phyloP scores from a whole-genome alignment of 1,140 invertebrate species.

The Cryptotermes secundus region DNA sequence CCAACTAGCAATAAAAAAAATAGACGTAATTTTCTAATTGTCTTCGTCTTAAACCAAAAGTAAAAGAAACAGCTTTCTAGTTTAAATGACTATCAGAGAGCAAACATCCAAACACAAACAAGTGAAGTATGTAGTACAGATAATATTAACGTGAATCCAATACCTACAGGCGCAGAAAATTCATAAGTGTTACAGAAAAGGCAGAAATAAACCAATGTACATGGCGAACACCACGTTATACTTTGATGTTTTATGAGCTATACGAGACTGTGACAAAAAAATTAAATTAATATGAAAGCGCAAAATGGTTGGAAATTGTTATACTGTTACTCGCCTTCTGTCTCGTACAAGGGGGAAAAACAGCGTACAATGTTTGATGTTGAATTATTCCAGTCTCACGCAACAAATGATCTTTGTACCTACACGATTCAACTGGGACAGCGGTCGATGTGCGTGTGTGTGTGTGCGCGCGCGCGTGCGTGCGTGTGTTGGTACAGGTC shows the following conservation, averaged over 20 bases:
- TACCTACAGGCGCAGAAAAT: no score
- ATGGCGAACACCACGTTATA: neutral
- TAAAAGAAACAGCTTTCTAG: no score
- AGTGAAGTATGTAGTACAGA: no score
- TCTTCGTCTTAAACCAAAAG: no score
- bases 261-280: neutral
- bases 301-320: neutral
- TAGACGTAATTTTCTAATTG: no score
- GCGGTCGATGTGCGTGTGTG: no score
- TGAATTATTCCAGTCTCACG: constrained; percentile 6
- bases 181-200: neutral
- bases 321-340: neutral
- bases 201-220: neutral
- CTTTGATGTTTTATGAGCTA: neutral
- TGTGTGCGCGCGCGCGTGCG: neutral
- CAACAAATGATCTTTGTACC: neutral
- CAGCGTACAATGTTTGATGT: neutral
- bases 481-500: neutral
- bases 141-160: no score
- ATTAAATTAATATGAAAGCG: neutral
- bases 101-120: no score
- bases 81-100: no score
- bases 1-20: no score
- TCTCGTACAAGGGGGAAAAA: neutral
- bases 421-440: no score